Base-by-base conservation (phyloP, 2,888 invertebrate genomes). In the Eustalomyia histrio region DNA sequence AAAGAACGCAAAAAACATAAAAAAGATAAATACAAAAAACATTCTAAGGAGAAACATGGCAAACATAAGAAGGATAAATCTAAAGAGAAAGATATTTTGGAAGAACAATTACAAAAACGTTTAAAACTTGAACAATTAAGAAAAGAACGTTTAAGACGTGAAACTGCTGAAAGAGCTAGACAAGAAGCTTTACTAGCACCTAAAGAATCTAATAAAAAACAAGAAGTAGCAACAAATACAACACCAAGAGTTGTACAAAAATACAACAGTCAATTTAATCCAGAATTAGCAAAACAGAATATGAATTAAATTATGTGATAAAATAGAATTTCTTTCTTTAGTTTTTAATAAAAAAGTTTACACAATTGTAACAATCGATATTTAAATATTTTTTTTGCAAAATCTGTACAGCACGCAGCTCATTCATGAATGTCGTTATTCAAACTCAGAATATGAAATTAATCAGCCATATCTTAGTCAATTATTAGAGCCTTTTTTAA, bases 201-300 rank as follows among this genome's bases (percentile, higher is more conserved):
- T 84, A 93, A 93, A 89, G 64, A 85, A 21, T 8, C 89, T 0
- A 71, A 17, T 0, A 43, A 82, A 9, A 43, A 52, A 4, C 29
- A 35, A 0, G 57, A 60, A 12, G 2, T 14, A 21, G 84, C 86
- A 76, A 60, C 84, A 57, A 69, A 83, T 67, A 83, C 87, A 52
- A 86, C 89, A 58, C 89, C 89, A 61, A 86, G 85, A 82, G 90
- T 94, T 29, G 92, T 93, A 84, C 95, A 96, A 86, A 96, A 95
- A 91, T 99, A 99, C 88, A 98, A 98, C 91, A 97, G 97, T 2
- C 98, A 99, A 90, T 99, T 97, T 90, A 99, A 98, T 92, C 99
- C 99, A 17, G 94, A 96, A 90, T 89, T 96, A 67, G 97, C 97
- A 14, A 94, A 95, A 86, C 97, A 97, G 91, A 97, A 97, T 91